Evolutionary conservation across 2,888 invertebrate species (phyloP), one percentile per base, ranked within the genome.

Genomic region (Nycteola revayana): DNA sequence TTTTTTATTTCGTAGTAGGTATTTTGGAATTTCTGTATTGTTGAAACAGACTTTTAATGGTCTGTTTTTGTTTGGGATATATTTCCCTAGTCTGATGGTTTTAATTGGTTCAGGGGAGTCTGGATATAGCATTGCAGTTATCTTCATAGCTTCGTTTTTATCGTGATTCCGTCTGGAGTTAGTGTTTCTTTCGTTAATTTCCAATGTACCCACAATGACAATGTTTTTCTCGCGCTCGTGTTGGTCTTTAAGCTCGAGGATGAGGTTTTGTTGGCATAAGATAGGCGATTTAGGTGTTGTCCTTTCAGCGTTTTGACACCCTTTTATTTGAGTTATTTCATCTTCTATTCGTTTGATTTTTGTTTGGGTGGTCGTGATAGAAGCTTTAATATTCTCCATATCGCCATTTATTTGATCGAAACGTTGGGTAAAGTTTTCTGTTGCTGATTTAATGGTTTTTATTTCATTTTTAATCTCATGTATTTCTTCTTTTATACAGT

Each of bases 161-260:
- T 54, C 50, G n/a, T 48, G 11, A 3, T 28, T 22, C 21, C 30
- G 36, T 34, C 53, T 32, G 0, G 23, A 7, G 2, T 33, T 28
- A 7, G 0, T 22, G 11, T 45, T 44, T 23, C 43, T 42, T 8
- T 34, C 27, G 14, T 30, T 31, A 28, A 22, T 41, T 49, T 55
- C 47, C 0, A 35, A 4, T 25, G 51, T 35, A 26, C 57, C 57
- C 20, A 43, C 49, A 24, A 60, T 32, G 1, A 60, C 36, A 3
- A 60, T 36, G 22, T 62, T 52, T 42, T 51, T 55, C 14, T 49
- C 47, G 21, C 56, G 41, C 0, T 48, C 36, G 8, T 24, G 37
- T 6, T 51, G 47, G 7, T 60, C 54, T 25, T 52, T 49, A 2
- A 60, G 10, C 32, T 56, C 55, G 7, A 38, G 30, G 29, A 54